Base-by-base conservation (phyloP, 2,888 invertebrate species). In the Fragum whitleyi region DNA sequence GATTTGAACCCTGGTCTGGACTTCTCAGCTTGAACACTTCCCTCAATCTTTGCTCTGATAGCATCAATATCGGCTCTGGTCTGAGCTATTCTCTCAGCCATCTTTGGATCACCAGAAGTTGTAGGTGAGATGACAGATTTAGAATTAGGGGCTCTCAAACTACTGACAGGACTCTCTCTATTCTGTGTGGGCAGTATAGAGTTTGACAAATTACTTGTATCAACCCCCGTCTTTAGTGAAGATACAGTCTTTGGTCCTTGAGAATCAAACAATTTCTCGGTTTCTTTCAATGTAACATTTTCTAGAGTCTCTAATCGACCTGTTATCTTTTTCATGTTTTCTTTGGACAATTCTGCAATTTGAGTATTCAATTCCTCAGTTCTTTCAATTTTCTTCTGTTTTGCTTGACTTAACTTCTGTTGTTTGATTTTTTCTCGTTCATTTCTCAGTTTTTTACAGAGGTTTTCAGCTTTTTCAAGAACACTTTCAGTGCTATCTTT, bases 391-490 rank as follows among this genome's bases (percentile, higher is more conserved):
- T 88, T 88, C 76, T 89, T 86, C 51, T 77, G 62, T 53, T 87
- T 88, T 61, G 87, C 82, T 23, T 78, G 75, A 36, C 62, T 75
- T 36, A 85, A 71, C 72, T 84, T 85, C 29, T 87, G 86, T 19
- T 77, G 79, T 55, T 88, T 86, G n/a, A 81, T 83, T 26, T 82
- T 81, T 59, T 86, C 82, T 61, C 90, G 71, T 70, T 89, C 89
- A 73, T 89, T 89, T 75, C 90, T 39, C 9, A 91, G 78, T 70
- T 89, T 89, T 70, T 85, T 88, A 79, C 90, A 91, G 36, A 91
- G 74, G 61, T 86, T 86, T 74, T 90, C 90, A 47, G 91, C 91
- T 73, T 86, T 87, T 75, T 89, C 89, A 16, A 91, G 74, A 21
- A 91, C 88, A 75, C 81, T 80, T 51, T 83, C 86, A 32, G 76